Percentiles rank a stretch among this genome's conserved stretches.
These are phyloP conservation scores for Nanger granti DNA, from an alignment of 2,113 vertebrate genomes.

Conservation along the genomic window DNA sequence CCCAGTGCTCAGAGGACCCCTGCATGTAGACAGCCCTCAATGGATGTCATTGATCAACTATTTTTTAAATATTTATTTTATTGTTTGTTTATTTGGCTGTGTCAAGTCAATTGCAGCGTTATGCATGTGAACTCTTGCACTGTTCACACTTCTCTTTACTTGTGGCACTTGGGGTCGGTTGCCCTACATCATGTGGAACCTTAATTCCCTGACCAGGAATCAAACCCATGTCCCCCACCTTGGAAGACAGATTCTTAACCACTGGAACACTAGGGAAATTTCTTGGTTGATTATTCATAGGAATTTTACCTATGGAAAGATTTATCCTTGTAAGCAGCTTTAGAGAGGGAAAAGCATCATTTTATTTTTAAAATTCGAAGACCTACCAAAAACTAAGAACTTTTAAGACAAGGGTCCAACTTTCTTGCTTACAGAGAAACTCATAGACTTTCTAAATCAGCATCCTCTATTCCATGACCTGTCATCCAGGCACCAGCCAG, in stretches of 20 bases:
- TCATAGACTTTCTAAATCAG: neutral
- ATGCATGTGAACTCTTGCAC: neutral
- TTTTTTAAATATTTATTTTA: neutral
- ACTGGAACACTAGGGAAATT: neutral
- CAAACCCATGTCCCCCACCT: neutral
- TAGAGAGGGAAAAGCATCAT: neutral
- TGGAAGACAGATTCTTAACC: neutral
- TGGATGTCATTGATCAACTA: neutral
- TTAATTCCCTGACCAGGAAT: neutral
- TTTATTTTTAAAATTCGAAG: constrained; percentile 14
- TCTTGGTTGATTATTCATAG: neutral
- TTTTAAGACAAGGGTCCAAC: neutral
- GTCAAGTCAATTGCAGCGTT: neutral
- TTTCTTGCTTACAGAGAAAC: neutral
- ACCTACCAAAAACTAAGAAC: neutral
- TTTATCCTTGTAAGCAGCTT: neutral
- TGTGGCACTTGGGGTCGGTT: neutral
- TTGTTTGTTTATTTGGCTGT: neutral
- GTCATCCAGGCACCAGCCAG: neutral
- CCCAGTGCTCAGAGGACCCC: neutral
- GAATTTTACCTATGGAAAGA: neutral
- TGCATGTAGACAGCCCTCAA: neutral
- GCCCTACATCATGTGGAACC: neutral
- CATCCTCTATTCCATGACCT: neutral
- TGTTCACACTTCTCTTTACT: neutral